Base-by-base conservation (phyloP, 35 echinoderm and acorn worm genomes). In the Ophiothrix spiculata region DNA sequence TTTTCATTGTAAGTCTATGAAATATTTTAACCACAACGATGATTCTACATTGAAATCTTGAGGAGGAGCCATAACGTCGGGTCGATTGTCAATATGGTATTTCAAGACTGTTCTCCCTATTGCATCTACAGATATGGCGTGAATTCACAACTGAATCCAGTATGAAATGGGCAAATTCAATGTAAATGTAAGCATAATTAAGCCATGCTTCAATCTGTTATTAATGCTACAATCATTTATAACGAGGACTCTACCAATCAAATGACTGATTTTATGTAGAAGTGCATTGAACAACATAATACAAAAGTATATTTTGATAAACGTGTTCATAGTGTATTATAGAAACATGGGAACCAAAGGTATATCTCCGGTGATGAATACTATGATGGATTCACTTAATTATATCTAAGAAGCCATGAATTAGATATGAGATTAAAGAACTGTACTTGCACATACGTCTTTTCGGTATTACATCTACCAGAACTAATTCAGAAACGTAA, bases 131-230 rank as follows among this genome's bases (percentile, higher is more conserved):
- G 94, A 39, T 77, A 93, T 39, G 96, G 92, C 21, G 69, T 99
- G 38, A 92, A 99, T 45, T 89, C 88, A 1, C 92, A 94, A 35
- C n/a, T 91, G 89, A 36, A 79, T 99, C 32, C 91, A 92, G 1
- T 90, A 94, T 39, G 96, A 99, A 64, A 83, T 99, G 35, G 38
- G 45, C 32, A 78, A 90, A 56, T 99, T 85, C 39, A 87, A 86
- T 11, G 87, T 99, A 0, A 81, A 85, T 11, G 89, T 91, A 4
- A 86, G 82, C 79, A 89, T 99, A 28, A 79, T 99, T 14, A 86
- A 99, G 40, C 92, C 96, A 14, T 92, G 94, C 21, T 90, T 93
- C 64, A 93, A 90, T 64, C 81, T 93, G n/a, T n/a, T n/a, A n/a
- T n/a, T 36, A 87, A 83, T 14, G 94, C 94, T 4, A 97, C 94